These are phyloP conservation scores for Leucopternis melanops DNA, from an alignment of 2,113 vertebrate genomes.

Conservation along the genomic window DNA sequence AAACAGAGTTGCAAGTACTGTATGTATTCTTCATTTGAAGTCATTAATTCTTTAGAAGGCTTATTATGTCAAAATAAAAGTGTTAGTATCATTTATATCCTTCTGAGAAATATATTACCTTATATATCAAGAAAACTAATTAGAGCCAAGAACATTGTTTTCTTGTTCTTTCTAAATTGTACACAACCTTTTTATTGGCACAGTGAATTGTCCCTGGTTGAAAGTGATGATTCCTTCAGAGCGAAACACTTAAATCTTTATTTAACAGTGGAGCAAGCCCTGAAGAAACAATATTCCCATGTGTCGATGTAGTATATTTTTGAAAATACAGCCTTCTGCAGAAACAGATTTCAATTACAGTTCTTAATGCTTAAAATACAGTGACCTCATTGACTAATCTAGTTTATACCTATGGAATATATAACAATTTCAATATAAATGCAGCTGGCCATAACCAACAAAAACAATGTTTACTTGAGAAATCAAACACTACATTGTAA, in stretches of 20 bases:
- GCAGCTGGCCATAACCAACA: not conserved
- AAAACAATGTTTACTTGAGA: not conserved
- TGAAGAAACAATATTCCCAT: conserved; percentile 31
- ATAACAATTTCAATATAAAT: not conserved
- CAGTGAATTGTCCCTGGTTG: conserved; percentile 17
- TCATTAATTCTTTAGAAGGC: conserved; percentile 30
- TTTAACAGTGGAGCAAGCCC: conserved; percentile 34
- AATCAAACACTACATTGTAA: not conserved
- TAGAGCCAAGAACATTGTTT: conserved; percentile 17
- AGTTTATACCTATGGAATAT: not conserved
- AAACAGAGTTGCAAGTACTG: not conserved
- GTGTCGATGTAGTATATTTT: not conserved
- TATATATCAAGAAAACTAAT: conserved; percentile 59
- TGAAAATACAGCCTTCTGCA: not conserved
- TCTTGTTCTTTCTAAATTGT: conserved; percentile 34
- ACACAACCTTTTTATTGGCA: conserved; percentile 14
- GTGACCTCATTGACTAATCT: not conserved
- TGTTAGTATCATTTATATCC: conserved; percentile 44
- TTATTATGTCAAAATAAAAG: conserved; percentile 33
- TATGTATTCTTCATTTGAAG: conserved; percentile 27
- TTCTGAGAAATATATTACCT: conserved; percentile 38
- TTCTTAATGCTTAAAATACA: not conserved
- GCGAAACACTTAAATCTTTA: conserved; percentile 46
- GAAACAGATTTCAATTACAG: conserved; percentile 26
- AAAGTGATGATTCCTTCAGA: conserved; percentile 46